Base-by-base conservation (phyloP, 2,797 vertebrate genomes). In the Salarias fasciatus region DNA sequence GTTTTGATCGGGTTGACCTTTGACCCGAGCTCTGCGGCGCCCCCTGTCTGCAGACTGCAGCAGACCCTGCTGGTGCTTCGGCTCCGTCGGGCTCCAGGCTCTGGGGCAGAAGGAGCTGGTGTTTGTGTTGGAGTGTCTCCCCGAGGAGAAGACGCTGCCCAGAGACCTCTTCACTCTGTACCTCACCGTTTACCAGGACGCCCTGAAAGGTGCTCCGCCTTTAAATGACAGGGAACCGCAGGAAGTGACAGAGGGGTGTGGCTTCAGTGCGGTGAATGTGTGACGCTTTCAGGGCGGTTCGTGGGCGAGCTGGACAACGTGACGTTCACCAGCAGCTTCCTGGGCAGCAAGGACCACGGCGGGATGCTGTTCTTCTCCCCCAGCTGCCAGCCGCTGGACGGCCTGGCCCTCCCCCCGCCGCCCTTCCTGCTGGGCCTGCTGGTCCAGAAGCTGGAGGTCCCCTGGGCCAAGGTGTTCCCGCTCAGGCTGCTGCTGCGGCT, bases 401-500 rank as follows among this genome's bases (percentile, higher is more conserved):
- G 89, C 51, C 91, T 94, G 1, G 67, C 86, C 3, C 83, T 97
- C 33, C 95, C 97, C 6, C 73, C 90, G 11, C 87, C 76, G 47
- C 94, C 95, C 14, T 95, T 96, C 81, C 91, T 99, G 60, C 96
- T 67, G 62, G 96, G 96, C 11, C 70, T 98, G 83, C 94, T 99
- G 24, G 93, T 99, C 80, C 96, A 97, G 83, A 97, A 97, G 52
- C 82, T 96, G 79, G 97, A 99, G 87, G 94, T 97, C 40, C 96
- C 96, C 3, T 98, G 96, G 97, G 96, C 95, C 61, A 99, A 99
- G 73, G 96, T 96, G 67, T 99, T 99, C 72, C 96, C 97, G 1
- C 94, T 98, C 15, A 91, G 96, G 43, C 91, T 98, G 80, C 93
- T 98, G 53, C 91, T 98, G 29, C 92, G 96, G 88, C 71, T 99